Evolutionary conservation across 2,888 invertebrate species (phyloP), one percentile per base, ranked within the genome.

Genomic region (Leucophenga maculata): DNA sequence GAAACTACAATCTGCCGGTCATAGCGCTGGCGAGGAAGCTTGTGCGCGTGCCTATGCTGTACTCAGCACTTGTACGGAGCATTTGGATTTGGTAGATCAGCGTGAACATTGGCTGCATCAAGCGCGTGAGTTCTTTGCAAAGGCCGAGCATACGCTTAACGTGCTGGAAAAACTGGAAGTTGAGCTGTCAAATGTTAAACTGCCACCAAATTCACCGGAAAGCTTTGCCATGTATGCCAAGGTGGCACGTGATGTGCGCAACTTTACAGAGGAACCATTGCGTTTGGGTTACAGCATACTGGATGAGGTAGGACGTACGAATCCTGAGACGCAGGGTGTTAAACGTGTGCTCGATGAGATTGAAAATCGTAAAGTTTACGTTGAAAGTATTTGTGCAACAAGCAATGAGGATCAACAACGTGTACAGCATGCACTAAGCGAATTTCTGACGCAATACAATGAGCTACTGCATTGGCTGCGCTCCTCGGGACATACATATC

Each of bases 141-240:
- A 91, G 91, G 89, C 95, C 91, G 89, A 90, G 87, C 87, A 94
- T 92, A 94, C 94, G 54, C 89, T 93, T 64, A 91, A 91, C 64
- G 93, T 93, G 84, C 87, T 95, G 77, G 93, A 94, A 83, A 93
- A 94, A 85, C 89, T 95, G 32, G 94, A 95, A 89, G 91, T 93
- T 75, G 93, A 94, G 85, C 84, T 94, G 74, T 92, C 91, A 60
- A 92, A 91, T 60, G 90, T 91, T 59, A 92, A 93, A 78, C 87
- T 93, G 83, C 89, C 90, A 59, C 88, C 90, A 59, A 92, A 92
- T 72, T 92, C 93, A n/a, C 89, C 91, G 1, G 92, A 92, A 83
- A 90, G 94, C 72, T 92, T 92, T 67, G 91, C 92, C 79, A 90
- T 93, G 72, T 94, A 93, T 85, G 90, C 92, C 39, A 92, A 93